These are phyloP conservation scores for Myiagra hebetior DNA, from an alignment of 2,113 vertebrate species.

Conservation along the genomic window DNA sequence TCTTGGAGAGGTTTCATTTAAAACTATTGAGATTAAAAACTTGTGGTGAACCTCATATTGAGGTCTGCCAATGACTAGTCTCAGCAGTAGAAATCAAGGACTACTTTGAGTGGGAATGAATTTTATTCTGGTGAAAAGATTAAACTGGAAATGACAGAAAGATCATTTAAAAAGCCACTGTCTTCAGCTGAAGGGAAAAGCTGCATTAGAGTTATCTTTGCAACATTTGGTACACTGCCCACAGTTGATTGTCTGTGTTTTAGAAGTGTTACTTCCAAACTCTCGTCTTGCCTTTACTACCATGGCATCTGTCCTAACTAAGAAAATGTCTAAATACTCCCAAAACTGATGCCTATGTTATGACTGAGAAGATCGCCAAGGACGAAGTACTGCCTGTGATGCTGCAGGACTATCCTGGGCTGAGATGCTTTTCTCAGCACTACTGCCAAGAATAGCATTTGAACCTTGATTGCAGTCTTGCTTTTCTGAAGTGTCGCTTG, in stretches of 20 bases:
- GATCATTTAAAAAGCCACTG: not conserved
- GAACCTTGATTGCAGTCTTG: not conserved
- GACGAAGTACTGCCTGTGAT: not conserved
- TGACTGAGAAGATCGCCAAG: not conserved
- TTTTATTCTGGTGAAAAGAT: not conserved
- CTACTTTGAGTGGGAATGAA: not conserved
- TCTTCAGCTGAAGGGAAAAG: not conserved
- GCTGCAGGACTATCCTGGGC: not conserved
- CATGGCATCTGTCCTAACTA: not conserved
- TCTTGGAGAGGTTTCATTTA: not conserved
- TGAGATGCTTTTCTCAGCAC: not conserved
- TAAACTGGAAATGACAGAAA: not conserved
- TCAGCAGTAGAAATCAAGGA: not conserved
- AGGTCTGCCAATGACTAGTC: not conserved
- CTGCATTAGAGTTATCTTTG: not conserved
- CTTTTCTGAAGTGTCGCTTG: not conserved
- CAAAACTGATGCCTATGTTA: accelerated
- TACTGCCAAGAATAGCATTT: not conserved
- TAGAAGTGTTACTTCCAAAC: not conserved
- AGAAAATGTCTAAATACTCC: not conserved
- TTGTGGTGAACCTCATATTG: not conserved
- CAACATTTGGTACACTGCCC: not conserved
- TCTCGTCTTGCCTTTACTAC: not conserved
- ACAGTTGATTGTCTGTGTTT: not conserved
- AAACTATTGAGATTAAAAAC: not conserved